These are phyloP conservation scores for Conger conger DNA, from an alignment of 2,113 vertebrate species.

Conservation along the genomic window DNA sequence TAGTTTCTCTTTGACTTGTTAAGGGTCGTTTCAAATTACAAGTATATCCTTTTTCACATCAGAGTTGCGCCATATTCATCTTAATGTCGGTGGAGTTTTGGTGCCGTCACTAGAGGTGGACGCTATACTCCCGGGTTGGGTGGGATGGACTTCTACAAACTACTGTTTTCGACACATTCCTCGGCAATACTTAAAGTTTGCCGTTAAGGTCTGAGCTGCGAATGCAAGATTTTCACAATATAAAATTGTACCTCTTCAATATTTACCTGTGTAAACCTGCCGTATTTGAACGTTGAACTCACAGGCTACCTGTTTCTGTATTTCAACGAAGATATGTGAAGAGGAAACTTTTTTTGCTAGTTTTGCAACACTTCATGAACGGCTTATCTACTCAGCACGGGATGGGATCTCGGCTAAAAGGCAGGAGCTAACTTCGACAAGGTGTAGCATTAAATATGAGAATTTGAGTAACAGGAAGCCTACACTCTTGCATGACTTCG, in stretches of 20 bases:
- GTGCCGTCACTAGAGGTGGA: conserved; percentile 87
- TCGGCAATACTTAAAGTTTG: conserved; percentile 40
- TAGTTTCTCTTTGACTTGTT: conserved; percentile 68
- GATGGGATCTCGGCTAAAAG: not conserved
- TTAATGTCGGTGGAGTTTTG: conserved; percentile 78
- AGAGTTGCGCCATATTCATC: conserved; percentile 89
- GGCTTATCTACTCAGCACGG: not conserved
- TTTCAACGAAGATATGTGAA: not conserved
- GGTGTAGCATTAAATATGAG: not conserved
- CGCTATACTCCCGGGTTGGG: conserved; percentile 72
- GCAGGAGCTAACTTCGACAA: conserved; percentile 2
- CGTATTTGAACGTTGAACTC: not conserved
- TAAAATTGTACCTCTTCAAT: not conserved
- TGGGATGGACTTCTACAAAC: conserved; percentile 65
- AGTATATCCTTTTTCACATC: conserved; percentile 97
- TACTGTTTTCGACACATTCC: conserved; percentile 49
- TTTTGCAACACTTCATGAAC: conserved; percentile 10
- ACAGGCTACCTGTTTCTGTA: conserved; percentile 18
- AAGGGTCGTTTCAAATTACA: conserved; percentile 90
- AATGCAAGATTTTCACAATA: conserved; percentile 34
- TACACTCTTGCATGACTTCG: not conserved
- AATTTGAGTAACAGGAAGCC: conserved; percentile 13
- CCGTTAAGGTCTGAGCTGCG: conserved; percentile 39
- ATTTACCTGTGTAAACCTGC: conserved; percentile 6
- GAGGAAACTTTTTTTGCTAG: not conserved